A percentile compares a stretch with the other conserved stretches of the same genome.
Conservation (phyloP, 2,113 vertebrate genomes). For the Loxodonta africana region DNA sequence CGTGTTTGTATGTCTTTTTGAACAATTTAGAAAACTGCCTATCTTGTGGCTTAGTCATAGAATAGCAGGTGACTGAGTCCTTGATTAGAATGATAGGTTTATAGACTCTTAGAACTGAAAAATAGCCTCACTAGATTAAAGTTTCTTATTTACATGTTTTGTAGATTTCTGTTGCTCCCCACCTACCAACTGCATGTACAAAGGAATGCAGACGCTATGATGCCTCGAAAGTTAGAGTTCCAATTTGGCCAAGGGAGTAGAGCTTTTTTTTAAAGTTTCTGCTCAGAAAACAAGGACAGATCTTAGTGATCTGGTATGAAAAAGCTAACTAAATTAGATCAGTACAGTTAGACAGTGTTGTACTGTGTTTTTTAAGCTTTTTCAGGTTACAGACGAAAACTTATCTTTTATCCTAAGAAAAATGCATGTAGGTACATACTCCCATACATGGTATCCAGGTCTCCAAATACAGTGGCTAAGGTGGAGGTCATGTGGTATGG, state of each 20-base stretch:
- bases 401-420: slow-evolving; percentile 34
- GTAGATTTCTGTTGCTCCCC: slow-evolving; percentile 55
- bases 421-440: not conserved
- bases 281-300: slow-evolving; percentile 5
- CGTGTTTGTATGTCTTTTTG: slow-evolving; percentile 65
- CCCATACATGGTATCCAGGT: not conserved
- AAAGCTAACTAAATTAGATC: slow-evolving; percentile 44
- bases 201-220: slow-evolving; percentile 15
- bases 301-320: not conserved
- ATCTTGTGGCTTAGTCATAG: slow-evolving; percentile 67
- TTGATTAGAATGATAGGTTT: slow-evolving; percentile 83
- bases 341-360: not conserved
- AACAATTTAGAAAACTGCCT: slow-evolving; percentile 68
- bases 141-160: slow-evolving; percentile 65
- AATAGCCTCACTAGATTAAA: slow-evolving; percentile 46
- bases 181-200: slow-evolving; percentile 37
- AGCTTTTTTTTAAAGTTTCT: slow-evolving; percentile 24
- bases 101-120: slow-evolving; percentile 50
- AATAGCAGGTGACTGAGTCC: slow-evolving; percentile 61
- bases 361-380: not conserved
- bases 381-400: not conserved
- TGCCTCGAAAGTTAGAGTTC: slow-evolving; percentile 22
- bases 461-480: not conserved
- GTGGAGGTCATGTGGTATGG: not conserved
- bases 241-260: not conserved